Conservation (phyloP, 2,113 vertebrate genomes). For the Mobula birostris region DNA sequence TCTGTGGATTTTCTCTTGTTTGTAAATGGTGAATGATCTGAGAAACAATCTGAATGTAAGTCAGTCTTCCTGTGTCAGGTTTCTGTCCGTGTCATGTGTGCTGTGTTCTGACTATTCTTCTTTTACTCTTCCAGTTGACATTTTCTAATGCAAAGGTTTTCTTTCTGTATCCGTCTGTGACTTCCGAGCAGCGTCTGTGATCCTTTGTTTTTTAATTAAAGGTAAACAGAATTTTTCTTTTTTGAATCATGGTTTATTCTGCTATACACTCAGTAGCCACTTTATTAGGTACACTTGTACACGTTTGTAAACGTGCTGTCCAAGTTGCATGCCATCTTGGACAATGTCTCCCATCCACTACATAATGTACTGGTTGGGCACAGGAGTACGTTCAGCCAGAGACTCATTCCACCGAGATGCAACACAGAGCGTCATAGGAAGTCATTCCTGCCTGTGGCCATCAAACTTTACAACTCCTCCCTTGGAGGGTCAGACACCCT, state of each 20-base stretch:
- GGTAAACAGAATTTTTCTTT: not conserved
- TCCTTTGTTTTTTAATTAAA: slow-evolving; percentile 18
- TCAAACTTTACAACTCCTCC: no score
- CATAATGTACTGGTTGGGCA: no score
- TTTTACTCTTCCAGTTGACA: not conserved
- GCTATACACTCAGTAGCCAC: not conserved
- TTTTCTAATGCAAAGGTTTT: not conserved
- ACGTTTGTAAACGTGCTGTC: no score
- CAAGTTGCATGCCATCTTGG: no score
- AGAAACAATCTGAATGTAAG: not conserved
- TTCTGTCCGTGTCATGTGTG: not conserved
- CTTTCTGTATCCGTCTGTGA: not conserved
- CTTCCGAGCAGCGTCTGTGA: not conserved
- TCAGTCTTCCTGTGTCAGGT: not conserved
- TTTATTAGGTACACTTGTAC: no score
- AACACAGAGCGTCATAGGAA: no score
- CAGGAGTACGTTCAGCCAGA: no score
- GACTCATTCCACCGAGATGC: no score
- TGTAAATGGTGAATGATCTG: not conserved
- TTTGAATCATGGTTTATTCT: not conserved
- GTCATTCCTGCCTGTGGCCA: no score
- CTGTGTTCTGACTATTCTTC: not conserved
- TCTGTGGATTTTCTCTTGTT: no score
- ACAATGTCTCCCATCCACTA: no score
- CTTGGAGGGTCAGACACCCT: no score